phyloP scores from a whole-genome alignment of 2,113 vertebrate species.

The Chloropsis hardwickii region DNA sequence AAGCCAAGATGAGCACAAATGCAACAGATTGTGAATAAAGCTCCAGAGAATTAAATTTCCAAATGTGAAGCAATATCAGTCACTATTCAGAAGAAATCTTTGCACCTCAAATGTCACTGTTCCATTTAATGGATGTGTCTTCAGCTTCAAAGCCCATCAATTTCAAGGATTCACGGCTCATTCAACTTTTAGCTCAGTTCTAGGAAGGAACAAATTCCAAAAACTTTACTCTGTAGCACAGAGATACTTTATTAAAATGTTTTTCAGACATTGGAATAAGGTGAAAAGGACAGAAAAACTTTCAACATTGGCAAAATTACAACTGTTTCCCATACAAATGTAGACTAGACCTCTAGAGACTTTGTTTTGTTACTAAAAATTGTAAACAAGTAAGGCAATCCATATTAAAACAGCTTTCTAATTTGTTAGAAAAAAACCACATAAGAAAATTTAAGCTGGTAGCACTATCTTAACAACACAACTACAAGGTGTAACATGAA shows the following conservation, averaged over 20 bases:
- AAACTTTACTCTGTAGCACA: not conserved
- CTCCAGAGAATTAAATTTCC: not conserved
- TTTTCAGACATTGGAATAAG: not conserved
- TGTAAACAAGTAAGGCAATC: constrained; percentile 20
- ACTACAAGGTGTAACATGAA: constrained; percentile 41
- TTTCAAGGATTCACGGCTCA: not conserved
- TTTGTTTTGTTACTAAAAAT: not conserved
- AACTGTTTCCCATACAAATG: not conserved
- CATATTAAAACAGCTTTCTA: constrained; percentile 60
- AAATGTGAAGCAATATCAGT: not conserved
- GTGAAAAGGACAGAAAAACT: not conserved
- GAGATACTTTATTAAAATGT: not conserved
- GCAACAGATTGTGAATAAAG: not conserved
- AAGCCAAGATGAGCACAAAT: not conserved
- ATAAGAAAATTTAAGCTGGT: constrained; percentile 59
- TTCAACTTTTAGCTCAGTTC: not conserved
- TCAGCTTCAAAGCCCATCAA: not conserved
- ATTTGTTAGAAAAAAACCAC: constrained; percentile 56
- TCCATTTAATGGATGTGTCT: not conserved
- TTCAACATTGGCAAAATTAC: not conserved
- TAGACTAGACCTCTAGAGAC: not conserved
- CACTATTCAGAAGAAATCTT: not conserved
- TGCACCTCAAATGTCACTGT: not conserved
- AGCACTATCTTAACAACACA: constrained; percentile 68
- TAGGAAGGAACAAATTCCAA: not conserved